A percentile compares a stretch with the other conserved stretches of the same genome.
These are phyloP conservation scores for Antennarius maculatus DNA, from an alignment of 2,797 vertebrate genomes.

Conservation along the genomic window DNA sequence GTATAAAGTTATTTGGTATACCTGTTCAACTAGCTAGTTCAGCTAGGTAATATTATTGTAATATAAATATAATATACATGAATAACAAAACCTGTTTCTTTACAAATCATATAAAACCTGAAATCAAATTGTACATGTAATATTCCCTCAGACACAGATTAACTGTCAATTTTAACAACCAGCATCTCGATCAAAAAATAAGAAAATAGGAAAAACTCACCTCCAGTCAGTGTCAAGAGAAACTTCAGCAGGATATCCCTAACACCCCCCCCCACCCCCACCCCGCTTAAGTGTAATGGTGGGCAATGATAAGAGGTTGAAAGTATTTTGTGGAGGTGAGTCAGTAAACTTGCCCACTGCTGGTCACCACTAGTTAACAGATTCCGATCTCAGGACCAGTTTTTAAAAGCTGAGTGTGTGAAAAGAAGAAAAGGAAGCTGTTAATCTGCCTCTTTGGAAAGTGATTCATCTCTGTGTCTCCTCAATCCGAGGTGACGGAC, in stretches of 20 bases:
- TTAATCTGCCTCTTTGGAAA: conserved; percentile 18
- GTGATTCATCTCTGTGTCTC: conserved; percentile 43
- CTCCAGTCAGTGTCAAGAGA: conserved; percentile 32
- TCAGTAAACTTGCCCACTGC: conserved; percentile 46
- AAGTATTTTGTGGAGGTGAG: conserved; percentile 36
- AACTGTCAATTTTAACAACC: conserved; percentile 13
- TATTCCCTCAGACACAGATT: conserved; percentile 31
- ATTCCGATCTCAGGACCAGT: conserved; percentile 26
- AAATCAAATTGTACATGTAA: conserved; percentile 46
- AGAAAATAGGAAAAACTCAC: conserved; percentile 47
- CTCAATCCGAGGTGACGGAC: conserved; percentile 20
- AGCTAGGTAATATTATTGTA: conserved; percentile 56
- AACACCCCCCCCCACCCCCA: not conserved
- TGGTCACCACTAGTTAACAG: conserved; percentile 26
- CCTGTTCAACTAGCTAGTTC: conserved; percentile 40
- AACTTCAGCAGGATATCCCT: conserved; percentile 33
- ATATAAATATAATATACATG: conserved; percentile 76
- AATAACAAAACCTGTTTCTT: conserved; percentile 66
- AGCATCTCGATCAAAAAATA: conserved; percentile 15
- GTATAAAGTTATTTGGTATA: conserved; percentile 79
- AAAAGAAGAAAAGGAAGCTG: conserved; percentile 33
- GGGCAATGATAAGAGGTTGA: conserved; percentile 36
- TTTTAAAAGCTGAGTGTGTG: conserved; percentile 27
- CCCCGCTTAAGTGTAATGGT: conserved; percentile 18
- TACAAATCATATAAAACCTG: conserved; percentile 71